Evolutionary conservation across 2,888 invertebrate genomes (phyloP), one percentile per base, ranked within the genome.

Genomic region (Folsomia manolachei): DNA sequence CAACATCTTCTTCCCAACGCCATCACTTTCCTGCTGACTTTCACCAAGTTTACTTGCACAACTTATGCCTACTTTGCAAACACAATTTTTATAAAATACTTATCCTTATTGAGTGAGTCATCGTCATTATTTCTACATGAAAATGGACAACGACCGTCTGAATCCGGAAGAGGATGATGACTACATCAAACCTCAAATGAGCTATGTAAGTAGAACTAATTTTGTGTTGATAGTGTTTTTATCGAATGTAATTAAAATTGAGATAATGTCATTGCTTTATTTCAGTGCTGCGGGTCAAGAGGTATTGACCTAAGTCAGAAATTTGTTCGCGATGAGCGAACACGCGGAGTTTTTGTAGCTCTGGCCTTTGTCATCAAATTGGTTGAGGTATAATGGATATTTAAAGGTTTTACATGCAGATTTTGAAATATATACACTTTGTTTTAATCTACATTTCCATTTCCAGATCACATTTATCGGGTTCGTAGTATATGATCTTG

Each of bases 141-240:
- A 27, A 14, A 75, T 75, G 75, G 75, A 75, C 66, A 39, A 69
- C 65, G 75, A 71, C 65, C 71, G 71, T 1, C 53, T 75, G 18
- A 75, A 71, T 52, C 24, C 27, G 1, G 69, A 67, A 11, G 74
- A 71, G 9, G 75, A 72, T 23, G 72, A 72, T 4, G 70, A 75
- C 24, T 72, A 75, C 27, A 65, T 71, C 25, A 21, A 39, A 25
- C 75, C 75, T 18, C 75, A 75, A 27, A 73, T 75, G 72, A 75
- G 72, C 39, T 75, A 75, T 51, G 75, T 75, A 71, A 62, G 63
- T 65, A 23, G n/a, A 56, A 60, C 1, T n/a, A n/a, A n/a, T n/a
- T n/a, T n/a, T n/a, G n/a, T n/a, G n/a, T n/a, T n/a, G n/a, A n/a
- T n/a, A n/a, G n/a, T n/a, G n/a, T n/a, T n/a, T n/a, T n/a, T n/a